Percentiles rank a stretch among this genome's conserved stretches.
phyloP scores from a whole-genome alignment of 2,888 invertebrate genomes.

The Anodontia alba region DNA sequence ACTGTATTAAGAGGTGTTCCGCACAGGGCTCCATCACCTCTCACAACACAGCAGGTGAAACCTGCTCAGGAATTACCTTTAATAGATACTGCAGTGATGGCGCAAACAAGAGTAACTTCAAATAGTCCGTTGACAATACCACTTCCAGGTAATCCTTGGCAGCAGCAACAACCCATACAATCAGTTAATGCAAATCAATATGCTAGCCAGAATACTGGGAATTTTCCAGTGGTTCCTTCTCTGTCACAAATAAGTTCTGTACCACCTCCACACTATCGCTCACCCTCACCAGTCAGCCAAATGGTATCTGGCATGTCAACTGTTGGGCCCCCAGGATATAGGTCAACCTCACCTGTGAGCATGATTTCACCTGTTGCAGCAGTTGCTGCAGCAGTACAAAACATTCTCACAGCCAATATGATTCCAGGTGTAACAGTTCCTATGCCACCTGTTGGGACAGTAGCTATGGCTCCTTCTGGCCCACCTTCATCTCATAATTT shows the following conservation, averaged over 20 bases:
- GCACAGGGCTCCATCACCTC: slow-evolving; percentile 21
- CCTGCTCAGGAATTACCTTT: slow-evolving; percentile 19
- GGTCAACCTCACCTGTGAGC: not conserved
- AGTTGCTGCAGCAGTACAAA: not conserved
- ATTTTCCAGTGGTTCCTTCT: not conserved
- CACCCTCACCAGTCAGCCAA: not conserved
- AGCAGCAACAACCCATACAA: not conserved
- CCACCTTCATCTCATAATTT: not conserved
- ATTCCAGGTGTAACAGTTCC: not conserved
- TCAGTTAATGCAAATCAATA: not conserved
- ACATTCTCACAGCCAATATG: not conserved
- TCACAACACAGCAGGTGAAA: slow-evolving; percentile 27
- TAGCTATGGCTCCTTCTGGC: not conserved
- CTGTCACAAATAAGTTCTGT: not conserved
- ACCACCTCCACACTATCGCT: not conserved
- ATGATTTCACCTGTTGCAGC: not conserved
- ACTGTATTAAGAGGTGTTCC: not conserved
- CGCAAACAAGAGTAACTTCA: not conserved
- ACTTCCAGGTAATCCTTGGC: not conserved
- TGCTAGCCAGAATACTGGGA: not conserved
- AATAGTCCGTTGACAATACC: not conserved
- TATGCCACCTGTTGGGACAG: not conserved
- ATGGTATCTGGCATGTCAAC: not conserved
- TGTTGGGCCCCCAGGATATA: not conserved
- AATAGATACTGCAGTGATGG: not conserved